Percentiles rank a stretch among this genome's conserved stretches.
phyloP scores from a whole-genome alignment of 2,888 invertebrate species.

The Thecophora atra region DNA sequence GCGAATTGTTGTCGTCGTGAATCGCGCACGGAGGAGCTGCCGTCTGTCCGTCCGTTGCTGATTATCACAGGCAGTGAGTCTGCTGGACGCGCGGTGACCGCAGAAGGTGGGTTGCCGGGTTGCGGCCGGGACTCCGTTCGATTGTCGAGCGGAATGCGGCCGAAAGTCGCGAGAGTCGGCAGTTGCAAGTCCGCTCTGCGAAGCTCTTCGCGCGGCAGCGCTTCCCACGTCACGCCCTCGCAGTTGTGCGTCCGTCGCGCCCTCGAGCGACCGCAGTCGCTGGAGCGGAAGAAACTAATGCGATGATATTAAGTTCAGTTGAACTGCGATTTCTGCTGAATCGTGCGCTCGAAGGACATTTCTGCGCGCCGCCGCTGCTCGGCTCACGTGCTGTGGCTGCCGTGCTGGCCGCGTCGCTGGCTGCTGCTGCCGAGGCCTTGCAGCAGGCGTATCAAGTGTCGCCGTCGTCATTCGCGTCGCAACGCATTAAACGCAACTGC shows the following conservation, averaged over 20 bases:
- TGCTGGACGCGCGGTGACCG: constrained; percentile 26
- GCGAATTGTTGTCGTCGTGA: constrained; percentile 31
- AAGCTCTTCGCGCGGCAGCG: too few relatives aligned
- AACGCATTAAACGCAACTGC: constrained; percentile 51
- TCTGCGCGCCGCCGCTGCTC: constrained; percentile 34
- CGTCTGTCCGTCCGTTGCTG: constrained; percentile 16
- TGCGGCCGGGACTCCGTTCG: too few relatives aligned
- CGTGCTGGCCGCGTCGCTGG: constrained; percentile 9
- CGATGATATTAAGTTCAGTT: constrained; percentile 65
- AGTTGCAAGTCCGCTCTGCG: too few relatives aligned
- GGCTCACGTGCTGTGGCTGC: constrained; percentile 13
- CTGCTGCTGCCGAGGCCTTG: constrained; percentile 31
- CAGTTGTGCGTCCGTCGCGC: too few relatives aligned
- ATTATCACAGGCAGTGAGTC: constrained; percentile 26
- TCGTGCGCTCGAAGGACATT: constrained; percentile 44
- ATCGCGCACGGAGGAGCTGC: background rate
- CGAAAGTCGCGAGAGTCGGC: too few relatives aligned
- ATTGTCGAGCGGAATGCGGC: too few relatives aligned
- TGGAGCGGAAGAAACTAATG: constrained; percentile 63
- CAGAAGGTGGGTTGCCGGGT: constrained; percentile 34
- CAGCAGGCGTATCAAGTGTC: constrained; percentile 60
- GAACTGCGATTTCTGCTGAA: constrained; percentile 64
- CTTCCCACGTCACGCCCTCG: too few relatives aligned
- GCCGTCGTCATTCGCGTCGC: constrained; percentile 63
- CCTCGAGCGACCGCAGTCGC: constrained; percentile 51